Conservation (phyloP, 2,797 vertebrate species). For the Hemibagrus guttatus region DNA sequence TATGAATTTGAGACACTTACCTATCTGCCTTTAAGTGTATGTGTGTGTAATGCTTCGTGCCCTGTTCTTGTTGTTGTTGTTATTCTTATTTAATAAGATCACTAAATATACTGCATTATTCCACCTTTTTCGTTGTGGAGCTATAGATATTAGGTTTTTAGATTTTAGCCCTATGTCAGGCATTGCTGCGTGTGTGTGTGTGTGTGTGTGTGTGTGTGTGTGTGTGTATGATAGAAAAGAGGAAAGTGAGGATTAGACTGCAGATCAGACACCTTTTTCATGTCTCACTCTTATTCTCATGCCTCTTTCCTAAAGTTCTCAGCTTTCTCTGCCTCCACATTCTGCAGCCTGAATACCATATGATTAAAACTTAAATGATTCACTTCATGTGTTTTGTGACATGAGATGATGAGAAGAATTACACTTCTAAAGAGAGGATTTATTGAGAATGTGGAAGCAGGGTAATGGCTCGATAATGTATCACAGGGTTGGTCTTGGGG, state of each 20-base stretch:
- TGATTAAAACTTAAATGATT: constrained; percentile 30
- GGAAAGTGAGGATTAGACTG: constrained; percentile 22
- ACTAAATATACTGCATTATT: background rate
- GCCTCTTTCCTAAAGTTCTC: constrained; percentile 27
- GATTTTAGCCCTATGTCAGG: background rate
- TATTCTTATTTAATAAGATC: background rate
- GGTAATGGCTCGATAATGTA: constrained; percentile 12
- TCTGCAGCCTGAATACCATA: constrained; percentile 8
- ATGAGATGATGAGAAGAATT: constrained; percentile 40
- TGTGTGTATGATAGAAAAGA: background rate
- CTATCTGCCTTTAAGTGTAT: background rate
- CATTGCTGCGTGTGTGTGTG: background rate
- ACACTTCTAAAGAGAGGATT: constrained; percentile 42
- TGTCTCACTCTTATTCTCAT: constrained; percentile 26
- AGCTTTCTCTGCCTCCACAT: constrained; percentile 1
- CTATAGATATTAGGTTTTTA: background rate
- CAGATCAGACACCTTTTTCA: constrained; percentile 35
- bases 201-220: too few relatives aligned
- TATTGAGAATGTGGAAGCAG: constrained; percentile 26
- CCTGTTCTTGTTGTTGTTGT: background rate
- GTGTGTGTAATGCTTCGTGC: background rate
- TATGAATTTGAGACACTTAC: background rate
- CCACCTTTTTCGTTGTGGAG: background rate
- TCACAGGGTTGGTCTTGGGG: background rate
- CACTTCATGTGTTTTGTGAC: constrained; percentile 25